Conservation (phyloP, 2,797 vertebrate genomes). For the Onychomys leucogaster region DNA sequence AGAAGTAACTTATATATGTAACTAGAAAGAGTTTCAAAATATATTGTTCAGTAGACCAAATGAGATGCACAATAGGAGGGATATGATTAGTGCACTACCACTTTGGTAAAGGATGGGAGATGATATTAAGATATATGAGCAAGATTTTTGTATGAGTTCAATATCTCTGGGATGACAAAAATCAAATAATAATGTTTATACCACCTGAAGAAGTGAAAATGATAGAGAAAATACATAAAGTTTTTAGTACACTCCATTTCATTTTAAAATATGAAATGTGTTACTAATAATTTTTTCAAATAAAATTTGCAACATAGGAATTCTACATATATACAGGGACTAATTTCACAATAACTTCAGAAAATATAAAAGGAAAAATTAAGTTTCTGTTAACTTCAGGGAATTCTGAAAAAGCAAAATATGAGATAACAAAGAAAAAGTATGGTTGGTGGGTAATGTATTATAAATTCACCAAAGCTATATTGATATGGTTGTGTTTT, state of each 20-base stretch:
- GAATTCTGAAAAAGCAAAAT: background rate
- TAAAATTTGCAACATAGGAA: background rate
- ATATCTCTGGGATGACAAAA: background rate
- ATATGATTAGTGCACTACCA: background rate
- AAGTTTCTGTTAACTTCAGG: background rate
- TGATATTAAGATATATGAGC: background rate
- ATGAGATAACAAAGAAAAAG: background rate
- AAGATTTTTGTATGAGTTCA: background rate
- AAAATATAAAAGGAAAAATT: conserved; percentile 15
- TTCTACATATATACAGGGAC: background rate
- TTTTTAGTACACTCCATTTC: background rate
- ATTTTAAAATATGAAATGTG: background rate
- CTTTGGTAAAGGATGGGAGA: background rate
- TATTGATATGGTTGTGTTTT: background rate
- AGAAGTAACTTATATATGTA: background rate
- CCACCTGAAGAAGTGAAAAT: background rate
- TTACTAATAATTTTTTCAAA: background rate
- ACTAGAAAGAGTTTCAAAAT: background rate
- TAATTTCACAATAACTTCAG: background rate
- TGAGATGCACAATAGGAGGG: background rate
- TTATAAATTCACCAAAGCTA: background rate
- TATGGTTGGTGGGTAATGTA: background rate
- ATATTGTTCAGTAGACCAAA: background rate
- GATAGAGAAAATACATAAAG: background rate
- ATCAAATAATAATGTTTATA: background rate